phyloP scores from a whole-genome alignment of 1,140 invertebrate genomes.

The Brachionus calyciflorus region DNA sequence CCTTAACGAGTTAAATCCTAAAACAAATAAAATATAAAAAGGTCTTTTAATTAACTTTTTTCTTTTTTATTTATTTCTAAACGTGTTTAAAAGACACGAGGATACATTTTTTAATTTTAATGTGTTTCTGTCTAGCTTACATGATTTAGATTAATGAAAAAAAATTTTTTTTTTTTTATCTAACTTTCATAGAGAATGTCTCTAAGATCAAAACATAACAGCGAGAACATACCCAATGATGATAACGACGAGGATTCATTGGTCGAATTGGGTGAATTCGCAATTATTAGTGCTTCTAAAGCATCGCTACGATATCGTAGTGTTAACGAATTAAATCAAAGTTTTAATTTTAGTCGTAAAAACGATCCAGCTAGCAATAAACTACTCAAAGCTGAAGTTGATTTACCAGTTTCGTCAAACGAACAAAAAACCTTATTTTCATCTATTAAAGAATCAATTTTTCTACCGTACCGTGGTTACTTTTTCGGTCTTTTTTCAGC shows the following conservation, averaged over 20 bases:
- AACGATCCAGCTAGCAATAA: not conserved
- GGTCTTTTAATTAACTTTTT: no score
- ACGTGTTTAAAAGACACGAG: no score
- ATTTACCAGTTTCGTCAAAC: no score
- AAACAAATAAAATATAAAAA: no score
- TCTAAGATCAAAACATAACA: not conserved
- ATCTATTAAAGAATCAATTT: not conserved
- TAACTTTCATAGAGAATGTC: not conserved
- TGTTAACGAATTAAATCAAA: not conserved
- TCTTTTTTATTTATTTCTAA: no score
- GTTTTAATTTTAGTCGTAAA: not conserved
- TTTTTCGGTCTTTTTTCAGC: constrained; percentile 7
- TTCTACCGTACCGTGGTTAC: constrained; percentile 18
- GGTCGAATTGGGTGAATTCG: constrained; percentile 24
- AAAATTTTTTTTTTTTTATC: no score
- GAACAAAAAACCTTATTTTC: not conserved
- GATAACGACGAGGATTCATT: constrained; percentile 31
- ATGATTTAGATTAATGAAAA: no score
- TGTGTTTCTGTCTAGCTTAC: no score
- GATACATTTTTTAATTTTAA: no score
- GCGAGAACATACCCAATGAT: no score
- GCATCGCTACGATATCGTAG: constrained; percentile 29
- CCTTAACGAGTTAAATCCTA: no score
- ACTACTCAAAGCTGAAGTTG: not conserved
- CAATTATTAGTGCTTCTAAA: constrained; percentile 8